Percentiles rank a stretch among this genome's conserved stretches.
These are phyloP conservation scores for Glyphotaelius pellucidus DNA, from an alignment of 2,888 invertebrate genomes.

Conservation along the genomic window DNA sequence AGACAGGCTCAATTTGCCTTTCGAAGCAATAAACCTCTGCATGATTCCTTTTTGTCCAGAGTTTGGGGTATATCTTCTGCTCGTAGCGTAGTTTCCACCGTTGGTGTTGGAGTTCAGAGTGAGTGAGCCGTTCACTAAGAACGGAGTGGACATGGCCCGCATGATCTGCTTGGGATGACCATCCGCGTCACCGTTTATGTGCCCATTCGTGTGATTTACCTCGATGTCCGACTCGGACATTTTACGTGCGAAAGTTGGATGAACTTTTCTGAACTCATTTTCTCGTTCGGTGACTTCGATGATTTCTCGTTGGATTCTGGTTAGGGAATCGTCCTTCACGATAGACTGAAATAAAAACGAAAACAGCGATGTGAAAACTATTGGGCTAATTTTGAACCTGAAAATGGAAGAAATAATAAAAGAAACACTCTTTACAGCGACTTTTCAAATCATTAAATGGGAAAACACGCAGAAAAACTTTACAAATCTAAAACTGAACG, in stretches of 20 bases:
- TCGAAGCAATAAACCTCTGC: conserved; percentile 90
- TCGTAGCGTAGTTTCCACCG: conserved; percentile 75
- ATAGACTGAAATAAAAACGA: conserved; percentile 74
- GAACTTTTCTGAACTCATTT: conserved; percentile 84
- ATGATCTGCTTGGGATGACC: conserved; percentile 70
- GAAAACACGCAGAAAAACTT: conserved; percentile 38
- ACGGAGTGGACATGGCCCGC: conserved; percentile 75
- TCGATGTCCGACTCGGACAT: conserved; percentile 75
- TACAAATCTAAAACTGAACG: conserved; percentile 31
- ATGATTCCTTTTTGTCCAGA: conserved; percentile 87
- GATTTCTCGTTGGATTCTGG: conserved; percentile 93
- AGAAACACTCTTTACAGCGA: background rate
- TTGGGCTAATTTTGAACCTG: conserved; percentile 6
- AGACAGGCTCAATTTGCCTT: conserved; percentile 81
- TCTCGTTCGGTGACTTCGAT: conserved; percentile 91
- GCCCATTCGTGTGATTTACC: conserved; percentile 75
- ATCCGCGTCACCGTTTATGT: conserved; percentile 71
- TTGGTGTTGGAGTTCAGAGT: conserved; percentile 66
- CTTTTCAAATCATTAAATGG: background rate
- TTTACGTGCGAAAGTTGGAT: conserved; percentile 74
- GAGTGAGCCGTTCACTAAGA: conserved; percentile 72
- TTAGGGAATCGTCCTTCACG: conserved; percentile 84
- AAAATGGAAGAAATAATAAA: background rate
- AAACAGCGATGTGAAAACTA: conserved; percentile 60
- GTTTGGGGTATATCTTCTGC: conserved; percentile 81